Evolutionary conservation across 2,888 invertebrate species (phyloP), one percentile per base, ranked within the genome.

Genomic region (Augochlorella aurata): DNA sequence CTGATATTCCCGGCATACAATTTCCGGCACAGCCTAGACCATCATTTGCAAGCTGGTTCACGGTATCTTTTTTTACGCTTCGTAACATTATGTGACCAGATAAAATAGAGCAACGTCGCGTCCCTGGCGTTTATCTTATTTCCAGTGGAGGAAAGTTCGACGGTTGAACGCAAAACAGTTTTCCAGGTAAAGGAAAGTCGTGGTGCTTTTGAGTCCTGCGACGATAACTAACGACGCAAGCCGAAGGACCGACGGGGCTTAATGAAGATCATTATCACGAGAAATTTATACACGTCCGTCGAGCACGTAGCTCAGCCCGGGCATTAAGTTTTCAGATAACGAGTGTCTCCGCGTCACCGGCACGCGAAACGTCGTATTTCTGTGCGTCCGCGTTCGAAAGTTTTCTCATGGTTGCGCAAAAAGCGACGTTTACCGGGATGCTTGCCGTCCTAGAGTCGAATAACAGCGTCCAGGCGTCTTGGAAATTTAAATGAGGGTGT

Each of bases 401-500:
- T 52, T 79, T 49, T 66, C 65, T 21, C 45, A 7, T 14, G 68
- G 24, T 16, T 21, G n/a, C 18, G 45, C 16, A 58, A 73, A 66
- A 68, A 47, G 45, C 52, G 52, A 52, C 63, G 75, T 74, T 14
- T 52, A 9, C 29, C 72, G 58, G 9, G 72, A 21, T 14, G 75
- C 21, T 47, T 65, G 21, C 45, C 38, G 47, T 45, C 52, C 10
- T 4, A 7, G 54, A 52, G 21, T 47, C 65, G 68, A 66, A n/a
- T 63, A 69, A 65, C 65, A 75, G 54, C 49, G 21, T 49, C 54
- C 69, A n/a, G 29, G 38, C 47, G n/a, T 52, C 38, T 52, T 79
- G 49, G 69, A 79, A 79, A 79, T 79, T 79, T 73, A 81, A 54
- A 81, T 58, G 68, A 81, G 80, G 29, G 21, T n/a, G 65, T 5